These are phyloP conservation scores for Rousettus leschenaultii DNA, from an alignment of 2,113 vertebrate genomes.

Conservation along the genomic window DNA sequence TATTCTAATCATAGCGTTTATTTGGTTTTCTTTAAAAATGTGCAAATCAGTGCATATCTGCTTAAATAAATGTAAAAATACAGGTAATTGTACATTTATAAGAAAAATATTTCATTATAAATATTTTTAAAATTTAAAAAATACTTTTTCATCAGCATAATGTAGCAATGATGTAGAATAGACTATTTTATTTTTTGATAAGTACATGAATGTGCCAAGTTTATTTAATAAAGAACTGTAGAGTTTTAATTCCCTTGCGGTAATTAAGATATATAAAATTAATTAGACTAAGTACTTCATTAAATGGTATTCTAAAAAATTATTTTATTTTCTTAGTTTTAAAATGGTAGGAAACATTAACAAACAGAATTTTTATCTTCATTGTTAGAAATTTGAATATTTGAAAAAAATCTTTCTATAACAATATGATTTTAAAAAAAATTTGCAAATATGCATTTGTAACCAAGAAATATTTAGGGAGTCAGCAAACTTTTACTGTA, in stretches of 20 bases:
- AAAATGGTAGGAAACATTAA: background rate
- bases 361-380: background rate
- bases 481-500: background rate
- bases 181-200: background rate
- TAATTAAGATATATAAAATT: conserved; percentile 21
- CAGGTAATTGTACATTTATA: background rate
- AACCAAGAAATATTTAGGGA: background rate
- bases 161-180: background rate
- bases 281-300: background rate
- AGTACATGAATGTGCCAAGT: background rate
- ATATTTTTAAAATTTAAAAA: background rate
- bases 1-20: background rate
- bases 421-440: background rate
- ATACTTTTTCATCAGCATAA: background rate
- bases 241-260: background rate
- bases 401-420: background rate
- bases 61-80: background rate
- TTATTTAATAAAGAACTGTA: background rate
- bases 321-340: conserved; percentile 10
- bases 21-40: background rate
- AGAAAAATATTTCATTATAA: background rate
- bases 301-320: background rate
- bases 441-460: background rate
- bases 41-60: background rate
- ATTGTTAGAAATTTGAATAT: background rate